These are phyloP conservation scores for Umimayanthus kanabou DNA, from an alignment of 92 coral and sea anemone genomes.

Conservation along the genomic window DNA sequence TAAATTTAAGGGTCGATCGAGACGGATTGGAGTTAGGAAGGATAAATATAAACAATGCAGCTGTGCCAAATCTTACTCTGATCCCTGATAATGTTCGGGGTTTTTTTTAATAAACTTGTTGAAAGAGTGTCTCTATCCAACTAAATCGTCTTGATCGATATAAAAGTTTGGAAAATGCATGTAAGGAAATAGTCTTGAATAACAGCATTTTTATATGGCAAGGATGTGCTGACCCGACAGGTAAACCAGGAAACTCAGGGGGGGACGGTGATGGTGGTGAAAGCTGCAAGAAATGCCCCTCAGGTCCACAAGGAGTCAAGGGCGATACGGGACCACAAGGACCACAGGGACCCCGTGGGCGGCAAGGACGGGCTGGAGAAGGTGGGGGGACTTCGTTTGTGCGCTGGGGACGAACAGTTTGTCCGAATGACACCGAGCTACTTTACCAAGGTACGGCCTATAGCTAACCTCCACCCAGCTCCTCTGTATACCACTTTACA, in stretches of 20 bases:
- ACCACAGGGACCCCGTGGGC: conserved; percentile 15
- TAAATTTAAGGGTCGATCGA: not conserved
- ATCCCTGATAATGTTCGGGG: not conserved
- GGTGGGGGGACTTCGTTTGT: conserved; percentile 34
- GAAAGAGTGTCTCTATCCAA: not conserved
- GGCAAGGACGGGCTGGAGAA: not conserved
- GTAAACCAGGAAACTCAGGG: not conserved
- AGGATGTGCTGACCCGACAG: not conserved
- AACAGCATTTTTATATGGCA: not conserved
- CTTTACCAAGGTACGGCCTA: conserved; percentile 2
- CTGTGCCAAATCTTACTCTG: not conserved
- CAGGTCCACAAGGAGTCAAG: conserved; percentile 15
- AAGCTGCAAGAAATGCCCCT: conserved; percentile 27
- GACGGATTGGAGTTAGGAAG: not conserved
- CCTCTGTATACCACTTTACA: not conserved
- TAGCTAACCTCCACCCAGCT: not conserved
- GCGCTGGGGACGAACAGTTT: conserved; percentile 28
- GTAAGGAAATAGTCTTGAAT: no score
- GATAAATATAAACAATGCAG: no score
- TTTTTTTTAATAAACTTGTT: no score
- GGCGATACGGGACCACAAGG: conserved; percentile 18
- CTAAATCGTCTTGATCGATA: not conserved
- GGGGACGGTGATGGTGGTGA: not conserved
- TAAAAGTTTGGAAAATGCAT: no score
- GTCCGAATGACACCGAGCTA: conserved; percentile 11